Evolutionary conservation across 2,888 invertebrate species (phyloP), one percentile per base, ranked within the genome.

Genomic region (Eueremaeus valkanovi): DNA sequence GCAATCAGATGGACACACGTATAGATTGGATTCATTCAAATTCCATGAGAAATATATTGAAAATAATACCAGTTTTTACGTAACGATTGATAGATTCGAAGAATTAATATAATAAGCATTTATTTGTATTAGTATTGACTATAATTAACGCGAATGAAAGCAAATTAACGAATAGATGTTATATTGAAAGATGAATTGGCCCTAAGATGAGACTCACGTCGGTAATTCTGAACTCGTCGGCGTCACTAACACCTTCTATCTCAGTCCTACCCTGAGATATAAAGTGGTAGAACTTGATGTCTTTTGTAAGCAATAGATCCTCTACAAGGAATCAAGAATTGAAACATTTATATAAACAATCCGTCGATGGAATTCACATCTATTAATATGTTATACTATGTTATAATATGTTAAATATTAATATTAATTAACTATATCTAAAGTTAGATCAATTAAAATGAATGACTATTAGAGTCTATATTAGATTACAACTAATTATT

Each of bases 181-280:
- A n/a, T n/a, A n/a, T 36, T 36, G 11, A 36, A 36, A 36, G 36
- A 45, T 45, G 45, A 45, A 45, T 11, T 27, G 55, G 2, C 6
- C 21, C 5, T 58, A 5, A 8, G 3, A 11, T 58, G 31, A 31
- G 58, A 58, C 82, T 82, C 80, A 83, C 83, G 75, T 82, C 81
- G 9, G 83, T 83, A 63, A 80, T 77, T 66, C 42, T 76, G 85
- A 87, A 85, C 82, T 87, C 87, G 80, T 86, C 86, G 33, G 81
- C 83, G 81, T 88, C 87, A 81, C 88, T 86, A 73, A 87, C 85
- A 78, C 85, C 85, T 77, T 87, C 86, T 73, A 88, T 87, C 76
- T 85, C 84, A 73, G 86, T 82, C 80, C 85, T 85, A 75, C 87
- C 87, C 81, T 88, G 87, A 79, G 87, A 85, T 80, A 86, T 85